Evolutionary conservation across 2,797 vertebrate species (phyloP).

Genomic region (Tarsius wallacei): DNA sequence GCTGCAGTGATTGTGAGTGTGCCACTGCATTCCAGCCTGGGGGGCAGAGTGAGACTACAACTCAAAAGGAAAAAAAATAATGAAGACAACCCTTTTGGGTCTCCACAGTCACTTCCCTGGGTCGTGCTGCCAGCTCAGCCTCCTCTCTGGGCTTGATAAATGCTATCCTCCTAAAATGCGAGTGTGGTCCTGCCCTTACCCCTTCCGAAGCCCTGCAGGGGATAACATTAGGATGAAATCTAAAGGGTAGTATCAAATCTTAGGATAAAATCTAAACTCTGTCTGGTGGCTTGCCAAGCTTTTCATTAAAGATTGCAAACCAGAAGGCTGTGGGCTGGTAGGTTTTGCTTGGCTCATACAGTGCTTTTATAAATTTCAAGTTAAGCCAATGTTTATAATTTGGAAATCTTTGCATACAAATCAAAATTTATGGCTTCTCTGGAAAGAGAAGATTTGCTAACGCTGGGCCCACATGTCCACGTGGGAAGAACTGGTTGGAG

Average conservation of each 20-base stretch:
- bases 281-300: not conserved
- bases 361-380: slow-evolving; percentile 24
- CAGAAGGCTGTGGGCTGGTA: not conserved
- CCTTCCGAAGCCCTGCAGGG: not conserved
- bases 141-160: not conserved
- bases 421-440: not conserved
- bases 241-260: no score
- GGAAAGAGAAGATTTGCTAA: not conserved
- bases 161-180: not conserved
- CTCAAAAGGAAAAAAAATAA: no score
- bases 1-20: no score
- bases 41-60: no score
- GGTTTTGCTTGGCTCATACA: not conserved
- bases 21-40: no score
- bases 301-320: not conserved
- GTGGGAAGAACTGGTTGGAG: not conserved
- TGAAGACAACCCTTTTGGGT: not conserved
- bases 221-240: not conserved
- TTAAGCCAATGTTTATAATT: not conserved
- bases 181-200: not conserved
- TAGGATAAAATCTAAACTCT: not conserved
- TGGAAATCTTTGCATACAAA: not conserved
- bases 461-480: not conserved
- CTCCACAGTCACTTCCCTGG: not conserved
- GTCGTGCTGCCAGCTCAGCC: not conserved